phyloP scores from a whole-genome alignment of 2,888 invertebrate species.

The Deilephila porcellus region DNA sequence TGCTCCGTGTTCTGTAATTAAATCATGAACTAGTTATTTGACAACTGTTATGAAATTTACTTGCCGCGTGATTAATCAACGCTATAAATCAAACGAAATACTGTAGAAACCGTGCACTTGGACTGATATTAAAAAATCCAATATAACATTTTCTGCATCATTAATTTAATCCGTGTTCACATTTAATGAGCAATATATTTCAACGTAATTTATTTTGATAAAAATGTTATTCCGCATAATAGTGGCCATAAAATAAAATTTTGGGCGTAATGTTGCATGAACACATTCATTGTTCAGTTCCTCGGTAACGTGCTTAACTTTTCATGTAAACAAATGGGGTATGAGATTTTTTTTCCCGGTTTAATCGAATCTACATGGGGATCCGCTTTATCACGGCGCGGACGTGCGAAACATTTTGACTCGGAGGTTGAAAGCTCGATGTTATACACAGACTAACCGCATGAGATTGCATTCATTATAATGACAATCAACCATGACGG shows the following conservation, averaged over 20 bases:
- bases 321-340: conserved; percentile 50
- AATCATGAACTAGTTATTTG: neutral
- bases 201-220: neutral
- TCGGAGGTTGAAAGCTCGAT: conserved; percentile 21
- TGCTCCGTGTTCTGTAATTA: neutral
- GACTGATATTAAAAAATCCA: neutral
- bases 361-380: conserved; percentile 33
- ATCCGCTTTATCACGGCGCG: conserved; percentile 13
- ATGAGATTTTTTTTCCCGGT: conserved; percentile 39
- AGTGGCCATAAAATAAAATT: conserved; percentile 13
- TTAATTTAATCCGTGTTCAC: neutral
- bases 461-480: neutral
- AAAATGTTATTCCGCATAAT: neutral
- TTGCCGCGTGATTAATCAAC: neutral
- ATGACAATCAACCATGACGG: neutral
- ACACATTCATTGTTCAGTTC: conserved; percentile 45
- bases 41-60: neutral
- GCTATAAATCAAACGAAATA: neutral
- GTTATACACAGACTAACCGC: conserved; percentile 29
- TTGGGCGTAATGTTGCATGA: conserved; percentile 33
- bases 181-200: neutral
- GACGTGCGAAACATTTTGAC: conserved; percentile 25
- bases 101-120: neutral
- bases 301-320: conserved; percentile 48
- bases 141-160: neutral